Base-by-base conservation (phyloP, 2,888 invertebrate species). In the Apodemia duryi region DNA sequence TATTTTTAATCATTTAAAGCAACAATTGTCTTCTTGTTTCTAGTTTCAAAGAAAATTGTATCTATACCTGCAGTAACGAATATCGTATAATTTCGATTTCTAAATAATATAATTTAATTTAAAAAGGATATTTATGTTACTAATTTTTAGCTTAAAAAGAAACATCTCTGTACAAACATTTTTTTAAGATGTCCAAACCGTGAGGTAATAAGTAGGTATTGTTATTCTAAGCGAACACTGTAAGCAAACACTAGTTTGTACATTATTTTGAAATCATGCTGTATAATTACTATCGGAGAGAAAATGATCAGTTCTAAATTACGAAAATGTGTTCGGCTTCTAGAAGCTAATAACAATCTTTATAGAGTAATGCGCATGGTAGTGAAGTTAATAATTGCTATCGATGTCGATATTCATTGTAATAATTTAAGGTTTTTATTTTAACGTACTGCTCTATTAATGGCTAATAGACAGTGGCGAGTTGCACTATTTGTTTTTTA, bases 341-440 rank as follows among this genome's bases (percentile, higher is more conserved):
- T 57, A 57, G 57, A 57, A 57, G 57, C 29, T 91, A 91, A 91
- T 91, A 89, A 88, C 87, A 87, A 91, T 90, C 87, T 90, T 90
- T 89, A 88, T 86, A 85, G 84, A 79, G 82, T 84, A 85, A 84
- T 85, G 83, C 82, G 72, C 79, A 75, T 77, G 74, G 76, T 86
- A 88, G 90, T 86, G 87, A 84, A 85, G 88, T 73, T 65, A 65
- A 65, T 66, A 63, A 64, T 71, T 65, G 68, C 80, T 77, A 77
- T 81, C 82, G 46, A 46, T 46, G 46, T 46, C 46, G 82, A 88
- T 86, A 83, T 74, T 75, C 69, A 77, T 74, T 75, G 80, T 77
- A 83, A 81, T 84, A 80, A 83, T 80, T 80, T 75, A 62, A 52
- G 62, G 65, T 61, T 68, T 46, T 62, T 62, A 21, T 62, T n/a